Base-by-base conservation (phyloP, 1,140 invertebrate genomes). In the Probaryconus sp. region DNA sequence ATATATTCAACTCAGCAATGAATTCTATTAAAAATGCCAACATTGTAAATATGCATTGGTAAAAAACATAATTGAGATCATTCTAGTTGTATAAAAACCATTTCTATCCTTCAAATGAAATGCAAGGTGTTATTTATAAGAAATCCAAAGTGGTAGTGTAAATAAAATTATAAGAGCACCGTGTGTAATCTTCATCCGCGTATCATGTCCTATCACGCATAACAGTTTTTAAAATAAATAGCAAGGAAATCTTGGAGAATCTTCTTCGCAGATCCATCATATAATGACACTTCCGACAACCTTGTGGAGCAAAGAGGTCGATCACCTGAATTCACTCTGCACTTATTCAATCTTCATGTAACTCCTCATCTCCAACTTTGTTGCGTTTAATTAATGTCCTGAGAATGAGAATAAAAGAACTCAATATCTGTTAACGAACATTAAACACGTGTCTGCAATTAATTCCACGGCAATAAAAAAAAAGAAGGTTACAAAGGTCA, bases 281-380 rank as follows among this genome's bases (percentile, higher is more conserved):
- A 43, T 51, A 69, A 60, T 69, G 53, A 60, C 65, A 51, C 60
- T 69, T 69, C 53, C 65, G 65, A 60, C 65, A 60, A 31, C 65
- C 53, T 69, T 69, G 65, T 30, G 16, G 9, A 60, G 16, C 14
- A 2, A 14, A 9, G 14, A 48, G 63, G 53, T 60, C 53, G 37
- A 69, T 69, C 38, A 69, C 53, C 53, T 69, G 45, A 11, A 43
- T 31, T 40, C 3, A 9, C 28, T 6, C 7, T 2, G 13, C 21
- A 28, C 47, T 63, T 16, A 50, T 33, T 51, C 51, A 42, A 31
- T 51, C 24, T 24, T 21, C 33, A 9, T 10, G n/a, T n/a, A n/a
- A n/a, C n/a, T n/a, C n/a, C 21, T 20, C 35, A 43, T 50, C 43
- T 18, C 0, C 13, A 31, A 11, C 10, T 51, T 42, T 5, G n/a